Evolutionary conservation across 2,888 invertebrate species (phyloP).

Genomic region (Melolontha melolontha): DNA sequence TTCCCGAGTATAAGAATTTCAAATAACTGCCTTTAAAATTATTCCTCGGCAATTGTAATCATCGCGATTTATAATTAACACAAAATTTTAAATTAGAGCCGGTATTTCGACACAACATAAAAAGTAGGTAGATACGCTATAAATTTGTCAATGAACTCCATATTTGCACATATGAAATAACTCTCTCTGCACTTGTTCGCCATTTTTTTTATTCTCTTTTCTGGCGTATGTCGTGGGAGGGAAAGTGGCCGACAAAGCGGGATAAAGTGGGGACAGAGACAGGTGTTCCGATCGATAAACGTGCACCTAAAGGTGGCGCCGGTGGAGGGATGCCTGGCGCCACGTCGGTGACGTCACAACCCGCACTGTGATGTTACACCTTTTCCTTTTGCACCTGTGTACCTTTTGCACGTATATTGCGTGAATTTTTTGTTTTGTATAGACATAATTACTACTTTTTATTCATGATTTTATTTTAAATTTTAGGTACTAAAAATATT

Average conservation of each 20-base stretch:
- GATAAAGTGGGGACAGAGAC: constrained; percentile 47
- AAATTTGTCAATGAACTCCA: neutral
- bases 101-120: neutral
- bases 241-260: constrained; percentile 41
- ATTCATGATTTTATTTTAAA: neutral
- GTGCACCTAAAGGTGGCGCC: constrained; percentile 60
- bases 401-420: constrained; percentile 19
- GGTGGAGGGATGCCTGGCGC: constrained; percentile 63
- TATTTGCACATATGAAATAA: constrained; percentile 25
- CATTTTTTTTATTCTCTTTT: constrained; percentile 13
- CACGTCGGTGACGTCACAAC: constrained; percentile 57
- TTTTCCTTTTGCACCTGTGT: constrained; percentile 49
- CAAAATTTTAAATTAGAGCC: too few species aligned
- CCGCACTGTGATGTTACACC: constrained; percentile 51
- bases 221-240: constrained; percentile 36
- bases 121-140: neutral
- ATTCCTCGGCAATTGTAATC: too few species aligned
- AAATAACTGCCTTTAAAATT: too few species aligned
- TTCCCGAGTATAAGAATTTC: too few species aligned
- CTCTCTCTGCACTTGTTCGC: constrained; percentile 33
- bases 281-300: constrained; percentile 62
- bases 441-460: constrained; percentile 8
- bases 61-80: constrained; percentile 1
- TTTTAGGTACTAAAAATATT: neutral
- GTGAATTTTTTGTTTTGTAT: constrained; percentile 10